These are phyloP conservation scores for Idaea straminata DNA, from an alignment of 2,888 invertebrate species.

Conservation along the genomic window DNA sequence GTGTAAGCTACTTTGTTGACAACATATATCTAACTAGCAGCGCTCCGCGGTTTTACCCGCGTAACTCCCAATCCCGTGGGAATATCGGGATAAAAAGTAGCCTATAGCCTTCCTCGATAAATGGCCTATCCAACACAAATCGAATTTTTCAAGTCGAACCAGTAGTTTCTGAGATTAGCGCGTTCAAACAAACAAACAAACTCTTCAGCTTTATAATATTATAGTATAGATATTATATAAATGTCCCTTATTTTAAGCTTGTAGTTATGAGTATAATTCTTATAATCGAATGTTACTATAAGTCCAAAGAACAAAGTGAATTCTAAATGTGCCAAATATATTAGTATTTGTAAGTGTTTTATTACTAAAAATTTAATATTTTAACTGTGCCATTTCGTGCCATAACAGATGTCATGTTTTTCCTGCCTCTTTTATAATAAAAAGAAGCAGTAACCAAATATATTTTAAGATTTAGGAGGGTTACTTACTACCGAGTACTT, in stretches of 20 bases:
- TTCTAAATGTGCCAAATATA: constrained; percentile 70
- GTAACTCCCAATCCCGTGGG: no score
- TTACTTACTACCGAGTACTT: no score
- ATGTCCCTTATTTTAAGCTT: neutral
- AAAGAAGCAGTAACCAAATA: constrained; percentile 3
- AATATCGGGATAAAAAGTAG: no score
- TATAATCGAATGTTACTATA: constrained; percentile 11
- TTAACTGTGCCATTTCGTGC: constrained; percentile 19
- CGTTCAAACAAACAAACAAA: no score
- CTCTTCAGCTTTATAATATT: no score
- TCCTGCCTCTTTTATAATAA: neutral
- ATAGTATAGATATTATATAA: neutral
- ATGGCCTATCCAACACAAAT: no score
- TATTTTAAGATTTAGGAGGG: neutral
- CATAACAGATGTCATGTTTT: constrained; percentile 7
- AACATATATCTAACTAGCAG: neutral
- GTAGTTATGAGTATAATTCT: neutral
- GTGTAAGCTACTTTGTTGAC: neutral
- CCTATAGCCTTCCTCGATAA: no score
- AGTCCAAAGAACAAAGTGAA: constrained; percentile 65
- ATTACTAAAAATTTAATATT: constrained; percentile 10
- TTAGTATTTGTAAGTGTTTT: constrained; percentile 34
- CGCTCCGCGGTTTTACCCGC: no score
- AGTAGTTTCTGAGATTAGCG: no score
- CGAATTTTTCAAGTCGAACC: no score